Conservation (phyloP, 2,113 vertebrate genomes). For the Balaeniceps rex region DNA sequence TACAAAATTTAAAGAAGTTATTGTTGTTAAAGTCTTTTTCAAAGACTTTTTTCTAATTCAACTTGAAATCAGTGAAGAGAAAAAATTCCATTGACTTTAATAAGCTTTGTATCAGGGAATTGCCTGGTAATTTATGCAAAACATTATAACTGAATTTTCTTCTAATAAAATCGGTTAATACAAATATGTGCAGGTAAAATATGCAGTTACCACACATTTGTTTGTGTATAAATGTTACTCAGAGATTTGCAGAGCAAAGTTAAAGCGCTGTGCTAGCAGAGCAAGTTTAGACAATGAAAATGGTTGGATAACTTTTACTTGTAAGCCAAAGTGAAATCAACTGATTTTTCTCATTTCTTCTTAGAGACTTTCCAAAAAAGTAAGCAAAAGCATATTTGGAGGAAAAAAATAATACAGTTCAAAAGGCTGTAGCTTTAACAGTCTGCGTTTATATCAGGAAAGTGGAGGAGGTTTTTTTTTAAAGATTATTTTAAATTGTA, state of each 20-base stretch:
- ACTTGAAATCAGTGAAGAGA: constrained; percentile 9
- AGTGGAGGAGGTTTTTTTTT: background rate
- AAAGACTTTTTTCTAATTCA: constrained; percentile 9
- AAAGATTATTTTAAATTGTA: background rate
- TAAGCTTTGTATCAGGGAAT: background rate
- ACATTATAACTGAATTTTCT: background rate
- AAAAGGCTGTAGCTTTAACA: background rate
- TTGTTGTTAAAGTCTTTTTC: background rate
- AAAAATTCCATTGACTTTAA: background rate
- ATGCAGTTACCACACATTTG: background rate
- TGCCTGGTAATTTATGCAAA: background rate
- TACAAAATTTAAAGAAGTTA: background rate
- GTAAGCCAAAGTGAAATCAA: background rate
- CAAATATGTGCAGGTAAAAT: background rate
- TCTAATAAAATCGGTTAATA: background rate
- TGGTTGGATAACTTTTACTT: background rate
- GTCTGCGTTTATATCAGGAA: background rate
- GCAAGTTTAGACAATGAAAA: background rate
- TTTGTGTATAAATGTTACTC: background rate
- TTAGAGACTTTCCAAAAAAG: background rate
- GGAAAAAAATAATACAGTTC: background rate
- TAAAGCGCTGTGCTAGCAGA: background rate
- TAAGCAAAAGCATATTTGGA: background rate
- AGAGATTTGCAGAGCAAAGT: background rate
- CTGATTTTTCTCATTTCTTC: background rate